phyloP scores from a whole-genome alignment of 2,113 vertebrate genomes.

The Serilophus lunatus region DNA sequence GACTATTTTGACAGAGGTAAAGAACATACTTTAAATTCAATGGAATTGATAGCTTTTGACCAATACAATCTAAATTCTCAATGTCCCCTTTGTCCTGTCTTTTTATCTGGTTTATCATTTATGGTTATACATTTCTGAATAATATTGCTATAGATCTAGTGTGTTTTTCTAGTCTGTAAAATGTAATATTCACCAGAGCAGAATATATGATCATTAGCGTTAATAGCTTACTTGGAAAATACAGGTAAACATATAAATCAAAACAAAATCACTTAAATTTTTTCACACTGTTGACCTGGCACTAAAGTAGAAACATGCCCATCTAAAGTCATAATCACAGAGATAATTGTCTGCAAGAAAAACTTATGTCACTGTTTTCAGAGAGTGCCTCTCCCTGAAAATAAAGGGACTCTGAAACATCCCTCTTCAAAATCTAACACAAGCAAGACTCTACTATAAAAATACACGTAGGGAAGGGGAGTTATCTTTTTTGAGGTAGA shows the following conservation, averaged over 20 bases:
- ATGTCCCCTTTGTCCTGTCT: neutral
- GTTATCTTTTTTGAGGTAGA: neutral
- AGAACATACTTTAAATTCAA: neutral
- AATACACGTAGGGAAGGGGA: neutral
- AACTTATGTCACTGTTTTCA: neutral
- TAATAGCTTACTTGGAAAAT: neutral
- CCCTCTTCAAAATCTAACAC: neutral
- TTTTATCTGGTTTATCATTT: neutral
- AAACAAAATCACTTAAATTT: neutral
- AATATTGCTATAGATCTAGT: neutral
- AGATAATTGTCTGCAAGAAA: neutral
- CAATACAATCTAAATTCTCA: neutral
- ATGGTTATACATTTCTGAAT: neutral
- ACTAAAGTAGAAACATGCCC: neutral
- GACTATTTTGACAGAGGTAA: neutral
- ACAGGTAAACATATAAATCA: neutral
- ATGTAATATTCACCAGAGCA: neutral
- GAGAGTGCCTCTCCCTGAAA: neutral
- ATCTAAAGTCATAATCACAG: constrained; percentile 10
- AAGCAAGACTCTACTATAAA: neutral
- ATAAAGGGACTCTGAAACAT: neutral
- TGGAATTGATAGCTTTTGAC: neutral
- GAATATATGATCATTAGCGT: neutral
- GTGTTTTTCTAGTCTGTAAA: neutral
- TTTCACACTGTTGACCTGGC: neutral